Base-by-base conservation (phyloP, 2,888 invertebrate genomes). In the Agonopterix heracliana region DNA sequence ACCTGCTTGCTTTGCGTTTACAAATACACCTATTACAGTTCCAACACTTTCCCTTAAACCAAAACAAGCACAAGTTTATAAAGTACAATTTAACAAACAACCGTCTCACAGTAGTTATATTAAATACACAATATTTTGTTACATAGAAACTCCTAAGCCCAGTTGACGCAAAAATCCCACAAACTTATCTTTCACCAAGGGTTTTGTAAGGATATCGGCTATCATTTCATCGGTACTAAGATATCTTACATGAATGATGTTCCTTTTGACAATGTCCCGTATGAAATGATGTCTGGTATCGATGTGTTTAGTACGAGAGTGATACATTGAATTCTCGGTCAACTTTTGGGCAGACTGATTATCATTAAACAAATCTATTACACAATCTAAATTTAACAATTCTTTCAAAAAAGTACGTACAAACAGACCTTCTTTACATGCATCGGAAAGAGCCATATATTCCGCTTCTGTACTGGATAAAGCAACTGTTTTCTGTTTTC, bases 401-500 rank as follows among this genome's bases (percentile, higher is more conserved):
- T 52, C 52, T 1, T 34, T 13, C 8, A 47, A 36, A 26, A 52
- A 46, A 35, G 41, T 49, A 1, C 45, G 35, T 17, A 49, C 5
- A 34, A 46, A 52, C 8, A 52, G 10, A n/a, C 48, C 53, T 13
- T 53, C 53, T 40, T 46, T 48, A 45, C 48, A 53, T 12, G 51
- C 47, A 14, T 53, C 50, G 3, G 51, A 54, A 5, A 55, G 9
- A 3, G 46, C 47, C 57, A 58, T 53, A n/a, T 56, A 52, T 38
- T 57, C 55, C 0, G 54, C 53, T 46, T 57, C 55, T 5, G 53
- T 52, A 13, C 48, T 54, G 1, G 48, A 52, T 2, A 54, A 41
- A 11, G 54, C 54, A 3, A 57, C 51, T 1, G 53, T 55, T 41
- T 41, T 35, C 26, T 57, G 57, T 44, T 58, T 58, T 0, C 52